phyloP scores from a whole-genome alignment of 1,140 invertebrate genomes.

The Procambarus virginalis region DNA sequence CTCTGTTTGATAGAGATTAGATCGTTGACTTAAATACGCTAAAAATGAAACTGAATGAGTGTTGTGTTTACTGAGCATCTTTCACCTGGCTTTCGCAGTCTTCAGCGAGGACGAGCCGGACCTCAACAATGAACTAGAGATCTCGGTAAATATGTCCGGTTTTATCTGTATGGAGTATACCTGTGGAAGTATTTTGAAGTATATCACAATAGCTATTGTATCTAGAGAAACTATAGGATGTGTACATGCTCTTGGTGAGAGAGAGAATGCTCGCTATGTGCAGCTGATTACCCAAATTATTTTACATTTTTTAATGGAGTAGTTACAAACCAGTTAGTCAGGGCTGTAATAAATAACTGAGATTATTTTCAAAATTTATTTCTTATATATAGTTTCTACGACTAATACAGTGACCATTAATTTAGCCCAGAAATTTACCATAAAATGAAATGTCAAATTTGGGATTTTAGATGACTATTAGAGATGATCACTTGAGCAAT shows the following conservation, averaged over 20 bases:
- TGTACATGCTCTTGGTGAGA: not conserved
- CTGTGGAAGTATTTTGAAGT: conserved; percentile 16
- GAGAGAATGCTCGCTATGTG: not conserved
- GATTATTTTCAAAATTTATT: too few species aligned
- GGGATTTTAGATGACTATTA: too few species aligned
- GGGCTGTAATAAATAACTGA: not conserved
- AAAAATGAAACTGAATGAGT: conserved; percentile 52
- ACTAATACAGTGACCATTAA: too few species aligned
- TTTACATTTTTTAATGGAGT: not conserved
- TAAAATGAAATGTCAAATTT: too few species aligned
- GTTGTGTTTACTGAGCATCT: conserved; percentile 60
- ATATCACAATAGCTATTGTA: conserved; percentile 12
- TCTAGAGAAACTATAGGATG: not conserved
- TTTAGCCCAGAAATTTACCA: too few species aligned
- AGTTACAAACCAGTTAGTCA: not conserved
- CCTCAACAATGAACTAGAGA: conserved; percentile 88
- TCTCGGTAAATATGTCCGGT: conserved; percentile 80
- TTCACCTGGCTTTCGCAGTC: conserved; percentile 76
- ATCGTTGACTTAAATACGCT: conserved; percentile 48
- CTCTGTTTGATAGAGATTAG: conserved; percentile 57
- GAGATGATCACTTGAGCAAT: too few species aligned
- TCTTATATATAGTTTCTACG: too few species aligned
- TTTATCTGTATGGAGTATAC: conserved; percentile 1
- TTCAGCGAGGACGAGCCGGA: conserved; percentile 91
- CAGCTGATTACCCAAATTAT: not conserved